Percentiles rank a stretch among this genome's conserved stretches.
Conservation (phyloP, 1,140 invertebrate species). For the Heliothis virescens region DNA sequence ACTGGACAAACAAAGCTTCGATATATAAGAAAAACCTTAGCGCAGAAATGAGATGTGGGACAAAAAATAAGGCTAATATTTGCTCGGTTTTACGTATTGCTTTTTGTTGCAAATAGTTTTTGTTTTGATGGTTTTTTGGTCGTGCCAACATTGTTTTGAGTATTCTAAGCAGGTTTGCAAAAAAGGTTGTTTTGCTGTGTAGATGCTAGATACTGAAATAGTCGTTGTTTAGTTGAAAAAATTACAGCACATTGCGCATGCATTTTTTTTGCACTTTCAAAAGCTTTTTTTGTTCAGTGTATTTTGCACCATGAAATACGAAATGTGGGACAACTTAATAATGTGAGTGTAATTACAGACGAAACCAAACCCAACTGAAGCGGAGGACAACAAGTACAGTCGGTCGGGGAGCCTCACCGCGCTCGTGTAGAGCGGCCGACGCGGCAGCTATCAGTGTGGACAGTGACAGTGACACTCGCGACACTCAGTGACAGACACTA, state of each 20-base stretch:
- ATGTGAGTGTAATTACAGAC: conserved; percentile 59
- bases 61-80: no score
- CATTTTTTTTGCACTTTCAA: background rate
- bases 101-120: background rate
- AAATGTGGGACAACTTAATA: background rate
- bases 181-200: no score
- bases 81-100: background rate
- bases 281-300: conserved; percentile 12
- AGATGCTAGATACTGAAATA: no score
- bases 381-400: conserved; percentile 69
- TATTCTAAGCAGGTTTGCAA: no score
- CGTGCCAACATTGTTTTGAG: background rate
- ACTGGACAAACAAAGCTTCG: no score
- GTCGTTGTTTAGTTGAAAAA: no score
- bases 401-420: conserved; percentile 79
- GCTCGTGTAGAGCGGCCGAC: conserved; percentile 64
- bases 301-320: background rate
- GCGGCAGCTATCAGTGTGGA: conserved; percentile 61
- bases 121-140: no score
- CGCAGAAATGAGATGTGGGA: no score
- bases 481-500: conserved; percentile 50
- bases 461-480: conserved; percentile 56
- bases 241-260: background rate
- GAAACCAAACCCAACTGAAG: conserved; percentile 61
- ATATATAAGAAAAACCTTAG: no score